Base-by-base conservation (phyloP, 2,797 vertebrate genomes). In the Characodon lateralis region DNA sequence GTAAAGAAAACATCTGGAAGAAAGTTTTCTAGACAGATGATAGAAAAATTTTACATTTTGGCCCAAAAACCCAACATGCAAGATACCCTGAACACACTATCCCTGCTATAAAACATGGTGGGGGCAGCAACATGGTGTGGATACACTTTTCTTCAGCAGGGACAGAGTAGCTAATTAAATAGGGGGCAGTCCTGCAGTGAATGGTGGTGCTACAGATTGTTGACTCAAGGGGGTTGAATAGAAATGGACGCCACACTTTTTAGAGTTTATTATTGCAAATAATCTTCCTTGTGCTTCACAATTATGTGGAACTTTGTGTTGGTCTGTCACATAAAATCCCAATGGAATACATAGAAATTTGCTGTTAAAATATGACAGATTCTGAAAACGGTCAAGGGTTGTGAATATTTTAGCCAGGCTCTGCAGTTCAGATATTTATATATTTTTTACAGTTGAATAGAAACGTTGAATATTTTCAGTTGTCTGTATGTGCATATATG, bases 391-490 rank as follows among this genome's bases (percentile, higher is more conserved):
- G 71, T 2, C 70, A 48, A 77, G 1, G 70, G 39, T 41, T 12
- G 18, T 16, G 26, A 55, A 20, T 10, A 51, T 76, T 31, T 78
- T 20, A 55, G 50, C 50, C 50, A 51, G 50, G 50, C 50, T 16
- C 50, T 51, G 53, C 22, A 48, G 66, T 43, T 59, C 22, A 35
- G 43, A 58, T 13, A 3, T 7, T 12, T 13, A 28, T 28, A 28
- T 28, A 28, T 35, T 22, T 69, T 35, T 7, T 4, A 2, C 28
- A 28, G 72, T 58, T 83, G 8, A 63, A 81, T 76, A 51, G 14
- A 82, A 80, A 73, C 24, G 58, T 28, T 59, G 24, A 50, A 50
- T 73, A 39, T 50, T 73, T 53, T 61, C n/a, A 12, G 10, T 12
- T 24, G 46, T 63, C 66, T 43, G 7, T 24, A 77, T 48, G 68